Evolutionary conservation across 2,113 vertebrate species (phyloP).

Genomic region (Dipodomys ordii): DNA sequence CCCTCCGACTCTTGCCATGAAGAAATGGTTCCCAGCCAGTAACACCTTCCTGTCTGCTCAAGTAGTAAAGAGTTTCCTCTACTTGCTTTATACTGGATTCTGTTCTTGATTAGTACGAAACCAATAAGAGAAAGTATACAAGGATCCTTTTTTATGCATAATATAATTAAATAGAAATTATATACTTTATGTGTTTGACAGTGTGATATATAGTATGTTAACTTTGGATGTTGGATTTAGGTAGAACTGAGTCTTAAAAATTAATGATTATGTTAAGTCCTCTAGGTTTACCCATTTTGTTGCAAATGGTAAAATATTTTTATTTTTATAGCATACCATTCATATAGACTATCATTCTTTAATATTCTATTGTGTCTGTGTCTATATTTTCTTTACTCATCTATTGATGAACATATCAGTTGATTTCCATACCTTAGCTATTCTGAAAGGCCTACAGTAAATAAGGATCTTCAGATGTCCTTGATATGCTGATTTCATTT

Average conservation of each 20-base stretch:
- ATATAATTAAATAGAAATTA: not conserved
- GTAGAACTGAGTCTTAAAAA: not conserved
- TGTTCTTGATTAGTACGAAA: conserved; percentile 15
- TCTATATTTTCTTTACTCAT: not conserved
- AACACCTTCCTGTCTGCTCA: not conserved
- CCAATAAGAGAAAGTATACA: conserved; percentile 25
- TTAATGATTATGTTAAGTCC: not conserved
- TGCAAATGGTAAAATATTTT: not conserved
- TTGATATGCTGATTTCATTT: not conserved
- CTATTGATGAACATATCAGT: not conserved
- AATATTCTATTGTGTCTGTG: not conserved
- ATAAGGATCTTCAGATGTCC: no score
- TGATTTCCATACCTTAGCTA: not conserved
- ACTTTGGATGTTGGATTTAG: not conserved
- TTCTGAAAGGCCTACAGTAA: not conserved
- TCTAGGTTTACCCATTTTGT: not conserved
- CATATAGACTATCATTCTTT: no score
- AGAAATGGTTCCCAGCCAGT: not conserved
- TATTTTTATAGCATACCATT: no score
- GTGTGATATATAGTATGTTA: not conserved
- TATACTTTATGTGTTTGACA: not conserved
- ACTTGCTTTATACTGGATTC: not conserved
- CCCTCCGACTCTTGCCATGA: not conserved
- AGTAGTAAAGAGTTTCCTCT: not conserved
- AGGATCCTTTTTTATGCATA: not conserved